Evolutionary conservation across 2,888 invertebrate species (phyloP).

Genomic region (Furcula furcula): DNA sequence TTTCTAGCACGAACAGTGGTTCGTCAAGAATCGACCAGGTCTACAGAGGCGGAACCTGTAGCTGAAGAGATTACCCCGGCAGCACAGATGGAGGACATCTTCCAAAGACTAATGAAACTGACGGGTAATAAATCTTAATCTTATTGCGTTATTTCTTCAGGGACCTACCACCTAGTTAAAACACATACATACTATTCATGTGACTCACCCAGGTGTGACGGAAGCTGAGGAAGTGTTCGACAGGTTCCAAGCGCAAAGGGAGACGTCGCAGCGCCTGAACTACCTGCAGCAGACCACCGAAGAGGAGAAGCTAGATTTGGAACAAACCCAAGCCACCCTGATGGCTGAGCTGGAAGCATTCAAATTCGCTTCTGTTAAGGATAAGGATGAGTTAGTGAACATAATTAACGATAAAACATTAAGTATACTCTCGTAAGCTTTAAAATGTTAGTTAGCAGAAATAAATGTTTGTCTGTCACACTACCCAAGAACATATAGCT

Average conservation of each 20-base stretch:
- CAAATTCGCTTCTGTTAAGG: conserved; percentile 90
- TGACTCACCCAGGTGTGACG: conserved; percentile 82
- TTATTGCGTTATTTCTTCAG: neutral
- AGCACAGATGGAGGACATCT: conserved; percentile 83
- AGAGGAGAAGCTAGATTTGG: conserved; percentile 86
- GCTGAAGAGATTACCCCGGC: conserved; percentile 63
- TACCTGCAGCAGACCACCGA: conserved; percentile 88
- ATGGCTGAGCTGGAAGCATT: conserved; percentile 87
- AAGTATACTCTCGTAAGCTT: too few species aligned
- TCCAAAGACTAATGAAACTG: conserved; percentile 88
- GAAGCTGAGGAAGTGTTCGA: conserved; percentile 88
- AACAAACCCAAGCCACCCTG: conserved; percentile 84
- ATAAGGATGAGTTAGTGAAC: conserved; percentile 87
- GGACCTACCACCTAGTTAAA: neutral
- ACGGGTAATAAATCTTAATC: conserved; percentile 77
- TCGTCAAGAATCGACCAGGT: conserved; percentile 82
- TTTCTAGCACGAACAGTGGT: conserved; percentile 62
- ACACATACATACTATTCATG: too few species aligned
- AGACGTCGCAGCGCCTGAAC: conserved; percentile 86
- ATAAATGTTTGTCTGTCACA: too few species aligned
- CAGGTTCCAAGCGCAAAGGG: conserved; percentile 87
- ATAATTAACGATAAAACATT: neutral
- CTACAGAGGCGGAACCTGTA: conserved; percentile 66
- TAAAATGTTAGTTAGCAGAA: too few species aligned
- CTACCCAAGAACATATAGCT: too few species aligned